phyloP scores from a whole-genome alignment of 2,888 invertebrate species.

The Tortricodes alternella region DNA sequence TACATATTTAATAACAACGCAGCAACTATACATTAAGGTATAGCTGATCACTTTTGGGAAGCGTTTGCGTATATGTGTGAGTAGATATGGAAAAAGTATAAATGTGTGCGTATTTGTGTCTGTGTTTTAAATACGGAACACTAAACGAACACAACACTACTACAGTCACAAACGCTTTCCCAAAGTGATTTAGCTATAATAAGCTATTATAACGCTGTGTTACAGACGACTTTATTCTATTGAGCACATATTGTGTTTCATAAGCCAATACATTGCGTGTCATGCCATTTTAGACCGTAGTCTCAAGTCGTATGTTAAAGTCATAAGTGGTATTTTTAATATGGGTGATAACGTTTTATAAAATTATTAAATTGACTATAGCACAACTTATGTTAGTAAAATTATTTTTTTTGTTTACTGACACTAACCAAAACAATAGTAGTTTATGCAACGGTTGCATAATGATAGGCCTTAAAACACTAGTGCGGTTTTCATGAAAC shows the following conservation, averaged over 20 bases:
- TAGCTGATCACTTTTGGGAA: no score
- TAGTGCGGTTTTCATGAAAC: no score
- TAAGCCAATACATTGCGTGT: conserved; percentile 44
- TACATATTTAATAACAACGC: conserved; percentile 25
- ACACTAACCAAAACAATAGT: conserved; percentile 11
- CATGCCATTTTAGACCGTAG: conserved; percentile 30
- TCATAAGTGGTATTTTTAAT: conserved; percentile 6
- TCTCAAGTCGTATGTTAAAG: conserved; percentile 23
- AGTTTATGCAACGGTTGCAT: no score
- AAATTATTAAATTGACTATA: conserved; percentile 58
- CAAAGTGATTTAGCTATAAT: no score
- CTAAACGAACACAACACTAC: no score
- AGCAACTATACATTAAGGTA: conserved; percentile 11
- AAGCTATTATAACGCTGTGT: conserved; percentile 38
- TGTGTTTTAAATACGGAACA: no score
- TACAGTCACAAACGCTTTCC: no score
- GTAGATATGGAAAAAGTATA: no score
- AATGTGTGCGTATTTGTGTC: no score
- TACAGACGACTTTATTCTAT: conserved; percentile 49
- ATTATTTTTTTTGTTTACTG: conserved; percentile 11
- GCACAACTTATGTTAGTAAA: conserved; percentile 55
- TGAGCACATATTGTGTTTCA: conserved; percentile 56
- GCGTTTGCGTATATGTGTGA: no score
- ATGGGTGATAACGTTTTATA: conserved; percentile 32
- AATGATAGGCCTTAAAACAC: no score